These are phyloP conservation scores for Labrus mixtus DNA, from an alignment of 2,113 vertebrate genomes.

Conservation along the genomic window DNA sequence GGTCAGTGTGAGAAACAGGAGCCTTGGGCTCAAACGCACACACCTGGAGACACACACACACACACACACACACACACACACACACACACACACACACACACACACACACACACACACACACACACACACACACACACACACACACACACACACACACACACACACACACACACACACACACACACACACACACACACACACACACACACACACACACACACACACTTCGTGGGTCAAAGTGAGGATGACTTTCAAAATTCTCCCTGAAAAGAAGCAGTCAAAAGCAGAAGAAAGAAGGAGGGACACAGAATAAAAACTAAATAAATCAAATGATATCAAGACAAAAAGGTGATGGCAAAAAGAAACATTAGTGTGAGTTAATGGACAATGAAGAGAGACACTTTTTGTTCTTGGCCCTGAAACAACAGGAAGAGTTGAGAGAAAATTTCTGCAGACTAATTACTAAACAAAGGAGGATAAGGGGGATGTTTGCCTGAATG, in stretches of 20 bases:
- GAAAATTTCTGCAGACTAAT: conserved; percentile 59
- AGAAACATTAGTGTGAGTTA: neutral
- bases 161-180: conserved; percentile 17
- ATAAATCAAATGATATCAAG: neutral
- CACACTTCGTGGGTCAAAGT: conserved; percentile 9
- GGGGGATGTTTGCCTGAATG: conserved; percentile 48
- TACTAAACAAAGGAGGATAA: conserved; percentile 64
- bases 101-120: conserved; percentile 21
- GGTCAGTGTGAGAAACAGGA: conserved; percentile 71
- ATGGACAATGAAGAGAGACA: conserved; percentile 5
- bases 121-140: neutral
- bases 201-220: neutral
- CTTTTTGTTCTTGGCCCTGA: conserved; percentile 14
- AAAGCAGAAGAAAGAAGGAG: too few species aligned
- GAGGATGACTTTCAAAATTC: conserved; percentile 19
- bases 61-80: conserved; percentile 27
- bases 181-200: conserved; percentile 9
- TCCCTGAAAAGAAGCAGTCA: conserved; percentile 13
- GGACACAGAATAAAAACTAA: too few species aligned
- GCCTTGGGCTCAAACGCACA: conserved; percentile 38
- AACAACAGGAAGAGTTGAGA: conserved; percentile 48
- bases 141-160: conserved; percentile 2
- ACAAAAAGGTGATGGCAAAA: neutral
- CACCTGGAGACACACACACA: conserved; percentile 20
- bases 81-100: conserved; percentile 8